Evolutionary conservation across 2,113 vertebrate genomes (phyloP), one percentile per base, ranked within the genome.

Genomic region (Gnathonemus echidnorhynchus): DNA sequence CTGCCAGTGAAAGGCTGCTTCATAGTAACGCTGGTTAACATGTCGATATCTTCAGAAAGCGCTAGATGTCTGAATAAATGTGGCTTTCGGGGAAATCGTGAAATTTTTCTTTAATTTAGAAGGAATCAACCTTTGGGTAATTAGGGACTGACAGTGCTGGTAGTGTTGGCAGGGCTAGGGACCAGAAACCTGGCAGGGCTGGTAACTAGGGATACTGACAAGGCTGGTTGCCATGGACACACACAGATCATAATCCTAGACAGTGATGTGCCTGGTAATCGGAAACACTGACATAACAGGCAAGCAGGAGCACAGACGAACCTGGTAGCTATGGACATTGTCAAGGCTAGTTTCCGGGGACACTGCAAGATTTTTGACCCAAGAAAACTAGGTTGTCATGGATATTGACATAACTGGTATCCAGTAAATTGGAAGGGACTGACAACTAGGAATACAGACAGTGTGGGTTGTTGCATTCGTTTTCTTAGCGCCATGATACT

Each of bases 211-310:
- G 86, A 56, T 35, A 53, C 27, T 53, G 50, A 87, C 50, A 17
- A 48, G 50, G 86, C 15, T 87, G 49, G 50, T 53, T 87, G 49
- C 86, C 48, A 87, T 87, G 86, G 86, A 87, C 86, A 87, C 86
- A 53, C 6, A 87, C 24, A 87, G 86, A 35, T 86, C 48, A 48
- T 87, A 53, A 87, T 35, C 50, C n/a, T 5, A 50, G 50, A 87
- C 86, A 87, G 45, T 53, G 31, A 87, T 35, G 48, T 48, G 50
- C 7, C 86, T 87, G 48, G 86, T 53, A 53, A 53, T 35, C 27
- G 31, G 49, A 21, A 53, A 35, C n/a, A 39, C 49, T 53, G 86
- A 19, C 50, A 87, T 27, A 31, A 53, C 86, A 31, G 50, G 50
- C 24, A 87, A 21, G 49, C 27, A 35, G 50, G 50, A 48, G 21